Conservation (phyloP, 2,113 vertebrate genomes). For the Ptyas mucosa region DNA sequence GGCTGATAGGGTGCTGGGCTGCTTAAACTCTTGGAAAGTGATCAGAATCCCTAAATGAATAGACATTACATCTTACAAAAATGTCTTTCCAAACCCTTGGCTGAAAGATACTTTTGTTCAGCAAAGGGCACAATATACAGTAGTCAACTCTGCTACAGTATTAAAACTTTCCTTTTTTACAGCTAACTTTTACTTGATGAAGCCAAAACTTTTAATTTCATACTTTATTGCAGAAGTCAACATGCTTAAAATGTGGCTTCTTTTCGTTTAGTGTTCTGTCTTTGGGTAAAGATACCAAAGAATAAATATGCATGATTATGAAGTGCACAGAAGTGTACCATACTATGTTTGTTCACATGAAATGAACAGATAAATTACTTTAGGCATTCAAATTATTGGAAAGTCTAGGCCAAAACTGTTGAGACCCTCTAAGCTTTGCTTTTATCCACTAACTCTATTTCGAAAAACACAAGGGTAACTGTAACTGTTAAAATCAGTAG, state of each 20-base stretch:
- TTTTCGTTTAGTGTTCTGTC: background rate
- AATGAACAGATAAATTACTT: background rate
- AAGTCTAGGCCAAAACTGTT: background rate
- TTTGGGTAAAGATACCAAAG: background rate
- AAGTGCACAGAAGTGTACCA: background rate
- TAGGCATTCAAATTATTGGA: background rate
- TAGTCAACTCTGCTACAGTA: background rate
- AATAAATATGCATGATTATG: background rate
- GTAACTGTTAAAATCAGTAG: background rate
- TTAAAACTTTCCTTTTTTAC: background rate
- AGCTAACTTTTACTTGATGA: background rate
- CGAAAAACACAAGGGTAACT: background rate
- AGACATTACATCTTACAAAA: slow-evolving; percentile 1
- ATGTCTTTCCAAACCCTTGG: background rate
- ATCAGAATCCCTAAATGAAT: background rate
- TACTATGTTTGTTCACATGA: background rate
- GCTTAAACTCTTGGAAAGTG: slow-evolving; percentile 5
- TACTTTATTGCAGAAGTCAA: background rate
- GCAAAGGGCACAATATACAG: background rate
- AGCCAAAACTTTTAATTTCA: background rate
- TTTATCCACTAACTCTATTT: background rate
- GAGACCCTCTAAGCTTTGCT: background rate
- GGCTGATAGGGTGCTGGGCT: slow-evolving; percentile 4
- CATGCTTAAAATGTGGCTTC: background rate
- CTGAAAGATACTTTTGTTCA: background rate